Evolutionary conservation across 2,113 vertebrate species (phyloP).

Genomic region (Mellivora capensis): DNA sequence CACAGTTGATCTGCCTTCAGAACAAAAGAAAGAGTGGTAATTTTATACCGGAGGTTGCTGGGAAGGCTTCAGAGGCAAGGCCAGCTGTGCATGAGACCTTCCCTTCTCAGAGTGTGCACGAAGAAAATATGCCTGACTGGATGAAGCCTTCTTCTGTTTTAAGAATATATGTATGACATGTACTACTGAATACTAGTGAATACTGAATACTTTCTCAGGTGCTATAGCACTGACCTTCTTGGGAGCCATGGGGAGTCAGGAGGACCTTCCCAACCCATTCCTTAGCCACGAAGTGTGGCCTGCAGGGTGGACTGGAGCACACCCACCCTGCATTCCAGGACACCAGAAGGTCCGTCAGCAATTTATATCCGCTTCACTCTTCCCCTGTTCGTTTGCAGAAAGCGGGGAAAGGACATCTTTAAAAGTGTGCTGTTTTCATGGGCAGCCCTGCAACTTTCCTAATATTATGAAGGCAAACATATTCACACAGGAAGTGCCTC

Average conservation of each 20-base stretch:
- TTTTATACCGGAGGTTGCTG: background rate
- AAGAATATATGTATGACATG: background rate
- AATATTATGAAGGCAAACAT: constrained; percentile 64
- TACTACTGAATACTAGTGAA: background rate
- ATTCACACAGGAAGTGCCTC: constrained; percentile 59
- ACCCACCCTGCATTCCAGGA: background rate
- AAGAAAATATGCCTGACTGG: background rate
- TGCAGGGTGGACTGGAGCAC: background rate
- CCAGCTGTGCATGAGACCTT: background rate
- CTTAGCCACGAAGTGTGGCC: accelerated
- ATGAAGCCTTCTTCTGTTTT: background rate
- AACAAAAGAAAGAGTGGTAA: background rate
- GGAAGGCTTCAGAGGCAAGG: background rate
- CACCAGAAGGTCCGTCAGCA: background rate
- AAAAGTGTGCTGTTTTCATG: background rate
- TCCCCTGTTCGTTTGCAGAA: background rate
- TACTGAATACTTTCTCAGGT: background rate
- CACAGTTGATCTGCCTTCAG: background rate
- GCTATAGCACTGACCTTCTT: background rate
- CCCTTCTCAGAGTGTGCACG: background rate
- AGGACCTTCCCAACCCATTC: background rate
- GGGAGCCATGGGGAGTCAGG: background rate
- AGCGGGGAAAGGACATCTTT: background rate
- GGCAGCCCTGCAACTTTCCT: constrained; percentile 42
- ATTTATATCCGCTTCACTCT: background rate